Conservation (phyloP, 2,797 vertebrate species). For the Anguilla pacifica region DNA sequence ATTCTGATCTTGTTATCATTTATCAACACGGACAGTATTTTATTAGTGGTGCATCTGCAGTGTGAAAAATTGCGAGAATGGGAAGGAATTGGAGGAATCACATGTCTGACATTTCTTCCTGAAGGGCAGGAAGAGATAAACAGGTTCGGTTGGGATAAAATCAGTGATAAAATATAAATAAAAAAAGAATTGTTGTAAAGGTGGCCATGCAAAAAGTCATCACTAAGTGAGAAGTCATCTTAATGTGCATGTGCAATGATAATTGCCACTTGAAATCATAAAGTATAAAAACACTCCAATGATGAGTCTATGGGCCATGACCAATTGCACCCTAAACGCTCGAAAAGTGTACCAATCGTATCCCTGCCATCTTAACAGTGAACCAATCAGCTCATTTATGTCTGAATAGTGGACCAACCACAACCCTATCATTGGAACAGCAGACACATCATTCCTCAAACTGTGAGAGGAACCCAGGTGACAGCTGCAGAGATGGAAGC, state of each 20-base stretch:
- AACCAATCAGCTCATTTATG: background rate
- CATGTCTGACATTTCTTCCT: too few species aligned
- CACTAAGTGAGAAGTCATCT: background rate
- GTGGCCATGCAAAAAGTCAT: background rate
- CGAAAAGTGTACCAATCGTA: background rate
- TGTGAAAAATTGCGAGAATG: too few species aligned
- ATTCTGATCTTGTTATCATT: too few species aligned
- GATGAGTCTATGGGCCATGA: background rate
- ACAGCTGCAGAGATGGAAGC: constrained; percentile 3
- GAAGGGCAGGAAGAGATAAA: too few species aligned
- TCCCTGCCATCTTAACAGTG: background rate
- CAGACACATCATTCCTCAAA: background rate
- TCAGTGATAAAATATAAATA: too few species aligned
- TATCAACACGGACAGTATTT: too few species aligned
- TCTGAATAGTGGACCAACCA: background rate
- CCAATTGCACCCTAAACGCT: background rate
- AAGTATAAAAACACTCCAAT: background rate
- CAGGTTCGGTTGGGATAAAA: too few species aligned
- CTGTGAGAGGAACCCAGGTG: background rate
- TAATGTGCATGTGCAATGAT: background rate
- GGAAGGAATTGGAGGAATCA: too few species aligned
- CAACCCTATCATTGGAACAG: background rate
- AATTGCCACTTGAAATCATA: background rate
- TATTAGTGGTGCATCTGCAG: too few species aligned
- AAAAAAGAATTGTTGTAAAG: background rate